A percentile compares a stretch with the other conserved stretches of the same genome.
phyloP scores from a whole-genome alignment of 2,797 vertebrate species.

The Mycteria americana region DNA sequence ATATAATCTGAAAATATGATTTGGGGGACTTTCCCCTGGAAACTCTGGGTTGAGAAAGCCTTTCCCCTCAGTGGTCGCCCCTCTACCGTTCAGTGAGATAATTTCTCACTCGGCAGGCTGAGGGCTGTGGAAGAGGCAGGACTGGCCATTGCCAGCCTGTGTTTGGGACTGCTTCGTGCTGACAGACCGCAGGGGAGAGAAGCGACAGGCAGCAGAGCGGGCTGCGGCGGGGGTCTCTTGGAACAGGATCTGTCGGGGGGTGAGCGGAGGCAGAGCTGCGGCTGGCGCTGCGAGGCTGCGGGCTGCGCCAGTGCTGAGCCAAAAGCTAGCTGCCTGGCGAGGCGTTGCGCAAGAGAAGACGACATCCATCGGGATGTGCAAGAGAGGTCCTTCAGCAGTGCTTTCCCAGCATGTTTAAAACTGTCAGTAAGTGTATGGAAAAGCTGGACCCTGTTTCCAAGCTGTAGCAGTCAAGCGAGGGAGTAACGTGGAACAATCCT shows the following conservation, averaged over 20 bases:
- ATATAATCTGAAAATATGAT: background rate
- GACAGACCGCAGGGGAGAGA: background rate
- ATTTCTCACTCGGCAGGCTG: background rate
- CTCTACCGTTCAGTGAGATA: background rate
- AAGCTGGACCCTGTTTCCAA: background rate
- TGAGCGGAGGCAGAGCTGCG: background rate
- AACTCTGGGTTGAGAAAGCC: background rate
- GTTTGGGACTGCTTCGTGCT: fast-evolving
- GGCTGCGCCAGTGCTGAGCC: background rate
- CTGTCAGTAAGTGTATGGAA: background rate
- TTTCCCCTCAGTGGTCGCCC: fast-evolving
- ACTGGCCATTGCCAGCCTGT: background rate
- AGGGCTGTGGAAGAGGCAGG: background rate
- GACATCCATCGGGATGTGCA: background rate
- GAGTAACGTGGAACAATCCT: background rate
- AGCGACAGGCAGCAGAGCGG: background rate
- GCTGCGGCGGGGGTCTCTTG: background rate
- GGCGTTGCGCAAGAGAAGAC: fast-evolving
- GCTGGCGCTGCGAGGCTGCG: background rate
- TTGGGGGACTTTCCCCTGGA: background rate
- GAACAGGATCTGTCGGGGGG: background rate
- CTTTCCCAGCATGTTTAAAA: background rate
- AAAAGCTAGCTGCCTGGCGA: background rate
- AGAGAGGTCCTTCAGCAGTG: background rate
- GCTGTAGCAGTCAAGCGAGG: background rate